A percentile compares a stretch with the other conserved stretches of the same genome.
Conservation (phyloP, 1,140 invertebrate species). For the Cydia strobilella region DNA sequence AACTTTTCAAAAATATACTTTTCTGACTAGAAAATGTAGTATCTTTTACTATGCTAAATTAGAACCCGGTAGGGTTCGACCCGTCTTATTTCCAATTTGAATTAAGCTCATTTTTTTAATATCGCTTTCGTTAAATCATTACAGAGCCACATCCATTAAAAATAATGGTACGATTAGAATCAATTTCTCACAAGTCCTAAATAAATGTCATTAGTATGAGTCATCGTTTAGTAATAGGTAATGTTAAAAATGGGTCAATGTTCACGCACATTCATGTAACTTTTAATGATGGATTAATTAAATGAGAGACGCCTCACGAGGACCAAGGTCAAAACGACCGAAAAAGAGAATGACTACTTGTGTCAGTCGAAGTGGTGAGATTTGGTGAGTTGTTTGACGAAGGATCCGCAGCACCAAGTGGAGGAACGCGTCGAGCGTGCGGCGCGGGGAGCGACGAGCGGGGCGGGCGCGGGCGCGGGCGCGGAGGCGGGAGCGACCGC, state of each 20-base stretch:
- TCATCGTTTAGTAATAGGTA: conserved; percentile 39
- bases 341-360: conserved; percentile 44
- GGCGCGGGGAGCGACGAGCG: conserved; percentile 47
- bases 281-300: conserved; percentile 24
- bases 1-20: not conserved
- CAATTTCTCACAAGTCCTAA: not conserved
- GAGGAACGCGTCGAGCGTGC: conserved; percentile 80
- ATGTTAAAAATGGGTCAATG: conserved; percentile 42
- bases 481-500: conserved; percentile 34
- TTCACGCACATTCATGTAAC: conserved; percentile 49
- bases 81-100: conserved; percentile 5
- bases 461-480: conserved; percentile 44
- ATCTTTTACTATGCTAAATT: not conserved
- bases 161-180: not conserved
- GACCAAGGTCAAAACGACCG: conserved; percentile 39
- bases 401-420: conserved; percentile 83
- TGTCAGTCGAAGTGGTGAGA: conserved; percentile 83
- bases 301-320: conserved; percentile 20
- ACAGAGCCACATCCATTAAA: not conserved
- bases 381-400: conserved; percentile 82
- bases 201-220: conserved; percentile 21
- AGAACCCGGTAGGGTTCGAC: not conserved
- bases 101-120: not conserved
- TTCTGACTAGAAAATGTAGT: conserved; percentile 16
- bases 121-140: not conserved